Percentiles rank a stretch among this genome's conserved stretches.
phyloP scores from a whole-genome alignment of 1,140 invertebrate species.

The Chironomus tepperi region DNA sequence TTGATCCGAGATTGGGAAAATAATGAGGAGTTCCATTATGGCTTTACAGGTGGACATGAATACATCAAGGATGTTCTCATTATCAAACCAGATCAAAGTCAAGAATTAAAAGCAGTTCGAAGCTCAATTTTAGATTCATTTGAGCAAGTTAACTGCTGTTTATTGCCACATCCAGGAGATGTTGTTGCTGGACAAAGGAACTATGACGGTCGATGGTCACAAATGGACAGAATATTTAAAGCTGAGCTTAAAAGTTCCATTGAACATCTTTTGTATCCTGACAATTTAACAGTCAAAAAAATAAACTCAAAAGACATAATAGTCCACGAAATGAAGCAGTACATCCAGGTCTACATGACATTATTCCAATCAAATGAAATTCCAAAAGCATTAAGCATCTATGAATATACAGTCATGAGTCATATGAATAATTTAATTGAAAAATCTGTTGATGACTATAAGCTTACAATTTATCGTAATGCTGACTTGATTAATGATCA shows the following conservation, averaged over 20 bases:
- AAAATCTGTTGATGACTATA: background rate
- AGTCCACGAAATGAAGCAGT: background rate
- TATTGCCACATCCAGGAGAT: background rate
- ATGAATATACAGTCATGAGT: background rate
- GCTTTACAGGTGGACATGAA: background rate
- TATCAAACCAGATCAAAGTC: background rate
- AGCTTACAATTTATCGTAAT: background rate
- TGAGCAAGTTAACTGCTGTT: background rate
- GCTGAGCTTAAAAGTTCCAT: background rate
- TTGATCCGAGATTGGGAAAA: conserved; percentile 44
- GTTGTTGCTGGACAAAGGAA: background rate
- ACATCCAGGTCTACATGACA: background rate
- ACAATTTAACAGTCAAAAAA: background rate
- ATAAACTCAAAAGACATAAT: background rate
- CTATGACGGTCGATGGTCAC: background rate
- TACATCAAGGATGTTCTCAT: background rate
- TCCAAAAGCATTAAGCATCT: background rate
- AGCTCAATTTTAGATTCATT: background rate
- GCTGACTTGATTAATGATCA: background rate
- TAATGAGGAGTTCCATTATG: background rate
- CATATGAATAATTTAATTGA: background rate
- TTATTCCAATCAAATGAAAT: conserved; percentile 13
- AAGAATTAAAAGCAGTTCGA: background rate
- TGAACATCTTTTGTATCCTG: background rate
- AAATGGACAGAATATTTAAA: background rate